Evolutionary conservation across 1,140 invertebrate genomes (phyloP), one percentile per base, ranked within the genome.

Genomic region (Lithobius niger): DNA sequence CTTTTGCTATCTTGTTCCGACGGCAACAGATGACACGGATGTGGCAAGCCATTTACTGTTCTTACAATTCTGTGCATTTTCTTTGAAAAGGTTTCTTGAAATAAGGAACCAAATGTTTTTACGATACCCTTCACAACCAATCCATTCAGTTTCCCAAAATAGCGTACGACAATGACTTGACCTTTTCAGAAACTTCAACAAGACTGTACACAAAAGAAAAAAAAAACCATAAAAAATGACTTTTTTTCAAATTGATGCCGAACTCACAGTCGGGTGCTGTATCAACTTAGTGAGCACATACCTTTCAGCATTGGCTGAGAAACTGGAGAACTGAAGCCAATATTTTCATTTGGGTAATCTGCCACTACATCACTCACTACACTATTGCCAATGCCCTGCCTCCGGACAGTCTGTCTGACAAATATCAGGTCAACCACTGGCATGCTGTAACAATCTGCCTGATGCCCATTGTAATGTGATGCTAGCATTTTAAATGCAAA

Each of bases 141-240:
- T 47, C 44, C 44, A 47, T 47, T 47, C 15, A 15, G 44, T 47
- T 22, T 47, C 44, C 44, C 44, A 47, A 10, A 47, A 47, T 15
- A 18, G 19, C 13, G 10, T 15, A 18, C 44, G 15, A 6, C 6
- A 10, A 18, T 47, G 15, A 6, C 13, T 13, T 10, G 13, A 13
- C 44, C 22, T 10, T 22, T 13, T 47, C 44, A 47, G 22, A 13
- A 47, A 13, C 19, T 21, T 47, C 10, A 15, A 21, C 19, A 47
- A 10, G 6, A 47, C 44, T 47, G 22, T 10, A 47, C 13, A 47
- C 10, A 47, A 10, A 13, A 15, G 10, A 47, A 47, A 47, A 47
- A 15, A 47, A 47, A 47, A 47, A 18, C 19, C 6, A 47, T 10
- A 47, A 13, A 47, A 47, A 47, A 21, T 36, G n/a, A n/a, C 10